Percentiles rank a stretch among this genome's conserved stretches.
Evolutionary conservation across 2,113 vertebrate genomes (phyloP).

Genomic region (Sprattus sprattus): DNA sequence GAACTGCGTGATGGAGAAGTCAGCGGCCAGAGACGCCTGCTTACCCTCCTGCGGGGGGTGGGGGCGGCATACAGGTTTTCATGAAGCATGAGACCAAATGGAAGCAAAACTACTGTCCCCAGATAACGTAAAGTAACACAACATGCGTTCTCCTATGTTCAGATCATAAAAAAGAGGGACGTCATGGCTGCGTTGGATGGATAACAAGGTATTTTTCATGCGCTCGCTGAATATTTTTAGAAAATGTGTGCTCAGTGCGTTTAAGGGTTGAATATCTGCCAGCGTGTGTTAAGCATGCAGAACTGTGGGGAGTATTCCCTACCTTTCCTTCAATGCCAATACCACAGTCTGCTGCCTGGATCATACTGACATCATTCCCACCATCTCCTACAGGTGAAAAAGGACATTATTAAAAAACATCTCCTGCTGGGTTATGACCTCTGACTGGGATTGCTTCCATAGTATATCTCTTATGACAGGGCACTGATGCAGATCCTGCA

Average conservation of each 20-base stretch:
- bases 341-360: constrained; percentile 96
- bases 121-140: no score
- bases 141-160: no score
- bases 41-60: constrained; percentile 81
- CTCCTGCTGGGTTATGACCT: no score
- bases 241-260: background rate
- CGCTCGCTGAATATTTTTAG: background rate
- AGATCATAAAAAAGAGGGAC: no score
- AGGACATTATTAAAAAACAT: background rate
- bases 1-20: constrained; percentile 96
- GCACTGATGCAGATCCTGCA: no score
- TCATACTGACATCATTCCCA: constrained; percentile 99
- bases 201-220: no score
- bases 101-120: background rate
- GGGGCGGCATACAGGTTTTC: no score
- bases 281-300: background rate
- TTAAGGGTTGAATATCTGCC: background rate
- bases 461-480: background rate
- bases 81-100: background rate
- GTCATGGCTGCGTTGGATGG: no score
- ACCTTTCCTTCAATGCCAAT: constrained; percentile 99
- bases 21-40: constrained; percentile 94
- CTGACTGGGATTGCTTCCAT: no score
- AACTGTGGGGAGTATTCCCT: constrained; percentile 35
- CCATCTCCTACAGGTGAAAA: constrained; percentile 82